Evolutionary conservation across 2,113 vertebrate species (phyloP), one percentile per base, ranked within the genome.

Genomic region (Cepphus grylle): DNA sequence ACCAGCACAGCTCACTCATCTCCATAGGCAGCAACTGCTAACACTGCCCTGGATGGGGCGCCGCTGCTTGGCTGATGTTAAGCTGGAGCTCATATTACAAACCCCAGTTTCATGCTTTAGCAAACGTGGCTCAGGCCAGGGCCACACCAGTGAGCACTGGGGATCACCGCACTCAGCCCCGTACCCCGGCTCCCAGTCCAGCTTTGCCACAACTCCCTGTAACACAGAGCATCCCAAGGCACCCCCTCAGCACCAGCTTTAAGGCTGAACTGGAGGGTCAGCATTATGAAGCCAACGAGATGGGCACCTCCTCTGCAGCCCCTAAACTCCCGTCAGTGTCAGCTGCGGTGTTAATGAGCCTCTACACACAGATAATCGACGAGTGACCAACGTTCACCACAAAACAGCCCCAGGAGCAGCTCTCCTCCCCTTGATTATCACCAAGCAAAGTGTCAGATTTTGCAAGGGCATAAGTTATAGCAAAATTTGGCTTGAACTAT

Each of bases 21-120:
- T 19, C 43, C 36, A 1, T 0, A 8, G 19, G 7, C 56, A 61
- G 49, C 0, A 14, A 5, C 15, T 1, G 10, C 1, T 9, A 38
- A 4, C 15, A 5, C 21, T 10, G 1, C 5, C 1, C 20, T 8
- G 12, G n/a, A 29, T 1, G 8, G 0, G 7, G 14, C 9, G 36
- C 26, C 30, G 0, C 19, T 8, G 22, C 19, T 61, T 5, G 30
- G 26, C 1, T 13, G 15, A 11, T 0, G 1, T 12, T 38, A 26
- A 73, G 14, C 43, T 17, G 5, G 21, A 52, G 12, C 27, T 43
- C 11, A 4, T 1, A 2, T 3, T 1, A 30, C 3, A 40, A 29
- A 27, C 2, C 27, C 30, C 66, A 50, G 26, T 15, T 23, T 12
- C 15, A 7, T 3, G 2, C 29, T 26, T 26, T 2, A 56, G 49